phyloP scores from a whole-genome alignment of 1,140 invertebrate genomes.

The Tetragonula clypearis region DNA sequence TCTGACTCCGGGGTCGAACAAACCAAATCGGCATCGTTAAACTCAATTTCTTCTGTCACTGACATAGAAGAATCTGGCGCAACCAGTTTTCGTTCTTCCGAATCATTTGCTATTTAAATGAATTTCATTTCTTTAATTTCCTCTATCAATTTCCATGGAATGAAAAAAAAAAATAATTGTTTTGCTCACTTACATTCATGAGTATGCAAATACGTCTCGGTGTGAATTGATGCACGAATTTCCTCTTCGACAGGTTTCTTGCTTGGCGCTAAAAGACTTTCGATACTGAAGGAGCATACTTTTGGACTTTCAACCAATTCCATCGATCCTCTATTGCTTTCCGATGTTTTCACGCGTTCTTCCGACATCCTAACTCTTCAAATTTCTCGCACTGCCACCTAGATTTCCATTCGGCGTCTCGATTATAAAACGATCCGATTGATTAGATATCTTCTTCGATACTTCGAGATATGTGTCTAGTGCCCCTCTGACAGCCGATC shows the following conservation, averaged over 20 bases:
- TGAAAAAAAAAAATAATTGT: not conserved
- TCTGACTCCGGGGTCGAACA: conserved; percentile 74
- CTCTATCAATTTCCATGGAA: not conserved
- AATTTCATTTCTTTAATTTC: conserved; percentile 1
- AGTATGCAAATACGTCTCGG: conserved; percentile 40
- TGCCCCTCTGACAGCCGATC: not conserved
- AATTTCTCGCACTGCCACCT: not conserved
- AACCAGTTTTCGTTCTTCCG: conserved; percentile 67
- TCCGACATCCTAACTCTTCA: conserved; percentile 67
- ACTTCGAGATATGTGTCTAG: not conserved
- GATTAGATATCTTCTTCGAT: not conserved
- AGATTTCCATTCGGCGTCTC: not conserved
- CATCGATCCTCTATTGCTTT: conserved; percentile 36
- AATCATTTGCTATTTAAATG: conserved; percentile 63
- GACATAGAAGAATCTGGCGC: conserved; percentile 76
- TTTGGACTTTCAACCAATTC: conserved; percentile 56
- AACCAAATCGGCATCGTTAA: conserved; percentile 71
- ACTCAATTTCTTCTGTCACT: conserved; percentile 71
- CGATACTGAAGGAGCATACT: conserved; percentile 75
- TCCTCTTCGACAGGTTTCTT: conserved; percentile 44
- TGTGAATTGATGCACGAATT: conserved; percentile 7
- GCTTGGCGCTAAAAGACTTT: conserved; percentile 73
- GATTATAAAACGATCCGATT: not conserved
- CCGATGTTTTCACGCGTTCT: conserved; percentile 50
- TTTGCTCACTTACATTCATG: conserved; percentile 53